Base-by-base conservation (phyloP, 2,888 invertebrate genomes). In the Coenonympha glycerion region DNA sequence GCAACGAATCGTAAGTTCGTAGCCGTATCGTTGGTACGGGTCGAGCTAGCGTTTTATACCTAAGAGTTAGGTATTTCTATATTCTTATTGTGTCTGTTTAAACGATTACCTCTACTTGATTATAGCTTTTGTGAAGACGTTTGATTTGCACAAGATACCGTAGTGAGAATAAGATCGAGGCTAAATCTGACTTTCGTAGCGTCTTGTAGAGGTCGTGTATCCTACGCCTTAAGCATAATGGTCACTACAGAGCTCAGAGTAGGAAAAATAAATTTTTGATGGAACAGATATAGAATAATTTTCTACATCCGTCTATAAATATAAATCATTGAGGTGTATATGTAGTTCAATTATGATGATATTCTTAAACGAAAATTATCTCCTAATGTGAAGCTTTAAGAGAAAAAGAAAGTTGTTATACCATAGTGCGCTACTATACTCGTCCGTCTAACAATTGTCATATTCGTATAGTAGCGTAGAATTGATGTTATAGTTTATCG, bases 61-160 rank as follows among this genome's bases (percentile, higher is more conserved):
- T 82, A 78, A 80, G 65, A 58, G 61, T 76, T 85, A 84, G 83
- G 78, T 85, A 78, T 81, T 79, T 82, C 80, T 83, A 82, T 85
- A 78, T 83, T 83, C 76, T 82, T 81, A 84, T 83, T 84, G 80
- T 84, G 85, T 84, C 84, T 76, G 76, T 84, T 83, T 80, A 78
- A 81, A 79, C 77, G 71, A 78, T 81, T 85, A 84, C 84, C 82
- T 85, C 84, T 84, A 68, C 66, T 73, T 73, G 71, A 72, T 73
- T 73, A 79, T 80, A 80, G 87, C 86, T 87, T 86, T 80, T 83
- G 87, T 87, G 85, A 76, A 65, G 72, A 79, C 64, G 64, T 74
- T 77, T 84, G 40, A 73, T 73, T 87, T 87, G 87, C 87, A 85
- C 85, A 85, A 85, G 73, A 86, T 80, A 80, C 71, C 75, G 82